Conservation (phyloP, 2,888 invertebrate genomes). For the Leucozona laternaria region DNA sequence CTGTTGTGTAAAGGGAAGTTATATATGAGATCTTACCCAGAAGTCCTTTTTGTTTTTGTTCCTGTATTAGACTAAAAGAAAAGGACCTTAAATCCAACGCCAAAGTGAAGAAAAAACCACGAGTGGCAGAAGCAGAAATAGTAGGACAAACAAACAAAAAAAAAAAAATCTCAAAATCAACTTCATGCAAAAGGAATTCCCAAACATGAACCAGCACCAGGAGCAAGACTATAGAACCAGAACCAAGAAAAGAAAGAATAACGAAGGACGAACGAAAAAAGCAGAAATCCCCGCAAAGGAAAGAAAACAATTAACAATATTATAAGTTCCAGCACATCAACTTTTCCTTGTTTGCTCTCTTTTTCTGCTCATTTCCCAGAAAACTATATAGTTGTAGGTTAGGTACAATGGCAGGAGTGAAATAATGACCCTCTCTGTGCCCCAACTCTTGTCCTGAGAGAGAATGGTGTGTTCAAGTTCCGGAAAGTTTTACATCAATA, state of each 20-base stretch:
- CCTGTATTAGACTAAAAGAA: constrained; percentile 43
- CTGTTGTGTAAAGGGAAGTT: background rate
- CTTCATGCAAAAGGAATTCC: constrained; percentile 23
- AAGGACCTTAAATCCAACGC: constrained; percentile 40
- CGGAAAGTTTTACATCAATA: constrained; percentile 74
- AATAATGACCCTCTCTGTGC: background rate
- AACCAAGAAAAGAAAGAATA: constrained; percentile 9
- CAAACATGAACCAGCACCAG: constrained; percentile 5
- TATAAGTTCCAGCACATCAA: constrained; percentile 73
- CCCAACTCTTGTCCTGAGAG: background rate
- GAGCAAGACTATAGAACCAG: constrained; percentile 8
- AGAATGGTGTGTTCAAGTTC: constrained; percentile 47
- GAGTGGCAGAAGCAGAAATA: constrained; percentile 23
- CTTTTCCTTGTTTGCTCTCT: constrained; percentile 53
- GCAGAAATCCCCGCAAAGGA: constrained; percentile 29
- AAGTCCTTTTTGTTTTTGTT: constrained; percentile 30
- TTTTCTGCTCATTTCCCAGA: constrained; percentile 27
- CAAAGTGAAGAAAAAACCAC: constrained; percentile 29
- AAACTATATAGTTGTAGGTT: background rate
- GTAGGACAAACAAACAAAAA: background rate
- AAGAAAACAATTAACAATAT: constrained; percentile 75
- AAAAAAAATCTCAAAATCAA: constrained; percentile 42
- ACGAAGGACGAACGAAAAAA: constrained; percentile 21
- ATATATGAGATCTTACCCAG: constrained; percentile 27
- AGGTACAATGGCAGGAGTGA: background rate